Evolutionary conservation across 2,113 vertebrate genomes (phyloP).

Genomic region (Macroglossus sobrinus): DNA sequence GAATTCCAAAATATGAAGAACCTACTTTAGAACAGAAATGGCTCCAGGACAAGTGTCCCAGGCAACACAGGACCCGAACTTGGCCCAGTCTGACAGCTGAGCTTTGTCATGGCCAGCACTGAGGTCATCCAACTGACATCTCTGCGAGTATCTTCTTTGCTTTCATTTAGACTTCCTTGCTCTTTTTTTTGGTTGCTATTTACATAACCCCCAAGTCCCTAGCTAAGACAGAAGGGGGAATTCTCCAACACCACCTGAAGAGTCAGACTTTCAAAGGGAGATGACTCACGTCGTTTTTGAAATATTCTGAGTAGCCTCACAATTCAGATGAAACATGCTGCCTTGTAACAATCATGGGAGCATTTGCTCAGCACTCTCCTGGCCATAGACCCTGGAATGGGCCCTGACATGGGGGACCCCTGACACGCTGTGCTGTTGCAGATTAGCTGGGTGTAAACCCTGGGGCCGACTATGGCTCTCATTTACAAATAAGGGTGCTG

Average conservation of each 20-base stretch:
- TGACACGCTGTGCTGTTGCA: accelerated
- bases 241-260: background rate
- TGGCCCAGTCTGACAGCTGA: background rate
- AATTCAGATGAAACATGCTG: too few species aligned
- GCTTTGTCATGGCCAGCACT: accelerated
- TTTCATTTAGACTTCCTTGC: background rate
- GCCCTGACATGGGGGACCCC: accelerated
- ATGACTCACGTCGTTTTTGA: background rate
- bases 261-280: background rate
- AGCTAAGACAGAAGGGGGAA: background rate
- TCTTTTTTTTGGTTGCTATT: background rate
- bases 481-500: background rate
- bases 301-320: background rate
- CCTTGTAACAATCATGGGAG: background rate
- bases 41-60: background rate
- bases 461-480: too few species aligned
- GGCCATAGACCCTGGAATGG: background rate
- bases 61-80: accelerated
- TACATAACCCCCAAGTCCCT: background rate
- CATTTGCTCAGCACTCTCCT: background rate
- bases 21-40: background rate
- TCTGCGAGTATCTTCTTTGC: background rate
- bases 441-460: too few species aligned
- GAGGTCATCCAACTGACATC: background rate
- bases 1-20: background rate